Base-by-base conservation (phyloP, 2,888 invertebrate species). In the Chymomyza caudatula region DNA sequence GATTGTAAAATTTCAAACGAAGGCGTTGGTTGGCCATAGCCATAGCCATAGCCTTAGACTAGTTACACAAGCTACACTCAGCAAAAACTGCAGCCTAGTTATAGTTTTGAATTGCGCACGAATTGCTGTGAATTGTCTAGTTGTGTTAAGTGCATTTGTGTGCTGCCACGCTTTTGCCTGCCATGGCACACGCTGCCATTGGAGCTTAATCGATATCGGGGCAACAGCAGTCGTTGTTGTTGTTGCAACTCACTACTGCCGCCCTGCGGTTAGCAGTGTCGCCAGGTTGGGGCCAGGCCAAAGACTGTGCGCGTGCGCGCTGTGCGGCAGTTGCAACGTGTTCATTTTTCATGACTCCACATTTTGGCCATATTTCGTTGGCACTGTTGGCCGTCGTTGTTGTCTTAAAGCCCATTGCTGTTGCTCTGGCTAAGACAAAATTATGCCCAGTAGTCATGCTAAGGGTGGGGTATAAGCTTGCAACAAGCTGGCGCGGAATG, bases 241-340 rank as follows among this genome's bases (percentile, higher is more conserved):
- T 49, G 47, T 37, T 37, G 29, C 29, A 37, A 37, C 49, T 58
- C 20, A 51, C 54, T 51, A 53, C 51, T 44, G 56, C 61, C 77
- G 79, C 88, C 89, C 85, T 88, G 89, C 83, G 89, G 89, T 88
- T 86, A 87, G 80, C 81, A 84, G 83, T 87, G 85, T 85, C 81
- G 76, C 82, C 69, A 65, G 63, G 65, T 67, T 53, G 55, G 58
- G 60, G 63, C 57, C 73, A 62, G 63, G 70, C 68, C 70, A 69
- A 71, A 71, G 67, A 77, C 69, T 73, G 78, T 73, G 80, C 75
- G 81, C 76, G 79, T 80, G 83, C 80, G 81, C 77, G 75, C 53
- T 65, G 29, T 37, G 29, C 69, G 71, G 54, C 54, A 23, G 22
- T 20, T 13, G 60, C 69, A 80, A 87, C 81, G 83, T 83, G 81